Conservation (phyloP, 2,888 invertebrate species). For the Heteromyza rotundicornis region DNA sequence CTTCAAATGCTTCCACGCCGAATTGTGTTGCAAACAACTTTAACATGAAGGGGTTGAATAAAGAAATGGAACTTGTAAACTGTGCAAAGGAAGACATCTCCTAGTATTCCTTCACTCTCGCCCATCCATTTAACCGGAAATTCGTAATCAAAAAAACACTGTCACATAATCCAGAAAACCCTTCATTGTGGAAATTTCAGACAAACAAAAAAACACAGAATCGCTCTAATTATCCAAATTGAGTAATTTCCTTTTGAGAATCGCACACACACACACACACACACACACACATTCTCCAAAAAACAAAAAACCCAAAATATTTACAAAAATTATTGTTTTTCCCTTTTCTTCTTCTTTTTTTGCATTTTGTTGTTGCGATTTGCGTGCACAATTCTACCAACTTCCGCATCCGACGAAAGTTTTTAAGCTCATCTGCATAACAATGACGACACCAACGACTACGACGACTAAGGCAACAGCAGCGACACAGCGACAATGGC, state of each 20-base stretch:
- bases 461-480: neutral
- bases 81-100: no score
- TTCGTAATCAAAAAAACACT: no score
- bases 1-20: neutral
- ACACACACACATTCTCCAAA: no score
- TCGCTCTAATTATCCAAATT: constrained; percentile 21
- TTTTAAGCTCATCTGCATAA: constrained; percentile 35
- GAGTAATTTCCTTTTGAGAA: constrained; percentile 19
- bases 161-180: neutral
- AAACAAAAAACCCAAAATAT: no score
- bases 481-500: constrained; percentile 17
- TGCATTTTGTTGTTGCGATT: neutral
- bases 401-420: constrained; percentile 23
- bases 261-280: no score
- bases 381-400: neutral
- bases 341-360: neutral
- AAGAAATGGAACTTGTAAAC: no score
- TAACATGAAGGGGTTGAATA: no score
- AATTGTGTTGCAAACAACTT: no score
- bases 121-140: no score
- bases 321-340: neutral
- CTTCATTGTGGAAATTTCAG: no score
- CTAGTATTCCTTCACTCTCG: no score
- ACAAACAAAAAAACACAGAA: neutral
- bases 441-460: constrained; percentile 24